Conservation (phyloP, 2,797 vertebrate species). For the Adrianichthys oophorus region DNA sequence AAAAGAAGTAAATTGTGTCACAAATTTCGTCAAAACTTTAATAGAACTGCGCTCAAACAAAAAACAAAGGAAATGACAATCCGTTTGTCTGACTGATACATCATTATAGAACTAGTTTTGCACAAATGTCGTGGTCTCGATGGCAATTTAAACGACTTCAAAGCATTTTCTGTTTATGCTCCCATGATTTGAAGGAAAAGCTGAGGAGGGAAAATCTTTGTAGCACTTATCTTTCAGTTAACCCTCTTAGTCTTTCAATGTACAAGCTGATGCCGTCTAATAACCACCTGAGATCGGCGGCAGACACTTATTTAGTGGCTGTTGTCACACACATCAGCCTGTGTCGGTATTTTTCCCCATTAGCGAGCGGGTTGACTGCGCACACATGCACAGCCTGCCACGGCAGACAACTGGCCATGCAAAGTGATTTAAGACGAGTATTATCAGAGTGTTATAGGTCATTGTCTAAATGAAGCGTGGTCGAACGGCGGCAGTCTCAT, state of each 20-base stretch:
- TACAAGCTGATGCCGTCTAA: slow-evolving; percentile 12
- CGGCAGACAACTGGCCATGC: slow-evolving; percentile 58
- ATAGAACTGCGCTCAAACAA: neutral
- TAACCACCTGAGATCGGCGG: slow-evolving; percentile 12
- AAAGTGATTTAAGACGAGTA: slow-evolving; percentile 74
- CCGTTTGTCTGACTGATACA: too few species aligned
- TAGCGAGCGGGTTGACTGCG: slow-evolving; percentile 36
- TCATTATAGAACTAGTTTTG: too few species aligned
- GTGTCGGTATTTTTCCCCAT: slow-evolving; percentile 39
- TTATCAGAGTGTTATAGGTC: slow-evolving; percentile 76
- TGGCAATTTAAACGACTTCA: too few species aligned
- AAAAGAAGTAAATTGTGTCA: neutral
- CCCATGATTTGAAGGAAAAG: neutral
- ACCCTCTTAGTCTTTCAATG: neutral
- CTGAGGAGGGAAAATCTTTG: neutral
- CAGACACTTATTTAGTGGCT: slow-evolving; percentile 21
- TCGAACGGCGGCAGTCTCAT: slow-evolving; percentile 68
- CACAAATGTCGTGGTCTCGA: too few species aligned
- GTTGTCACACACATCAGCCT: slow-evolving; percentile 33
- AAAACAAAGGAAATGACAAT: neutral
- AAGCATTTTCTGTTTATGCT: too few species aligned
- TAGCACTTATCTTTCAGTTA: slow-evolving; percentile 6
- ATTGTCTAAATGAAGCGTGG: slow-evolving; percentile 75
- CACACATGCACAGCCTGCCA: slow-evolving; percentile 12
- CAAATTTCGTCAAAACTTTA: neutral